phyloP scores from a whole-genome alignment of 2,797 vertebrate genomes.

The Sebastes matsubarae region DNA sequence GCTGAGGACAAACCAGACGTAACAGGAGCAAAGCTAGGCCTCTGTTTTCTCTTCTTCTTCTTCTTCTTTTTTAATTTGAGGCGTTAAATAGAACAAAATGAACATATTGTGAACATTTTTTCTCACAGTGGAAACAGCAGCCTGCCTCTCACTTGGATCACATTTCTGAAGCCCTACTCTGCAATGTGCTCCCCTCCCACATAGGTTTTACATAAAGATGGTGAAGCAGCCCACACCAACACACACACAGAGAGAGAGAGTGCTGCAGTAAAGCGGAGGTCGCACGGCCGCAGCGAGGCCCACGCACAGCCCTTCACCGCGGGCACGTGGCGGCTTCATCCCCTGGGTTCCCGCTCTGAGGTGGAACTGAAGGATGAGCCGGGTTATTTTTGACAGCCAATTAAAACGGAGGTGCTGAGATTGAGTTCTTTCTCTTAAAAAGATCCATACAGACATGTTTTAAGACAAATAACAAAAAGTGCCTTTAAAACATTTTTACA shows the following conservation, averaged over 20 bases:
- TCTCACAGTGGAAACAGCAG: not conserved
- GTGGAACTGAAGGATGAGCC: slow-evolving; percentile 40
- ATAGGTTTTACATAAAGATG: slow-evolving; percentile 77
- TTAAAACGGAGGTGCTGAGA: slow-evolving; percentile 45
- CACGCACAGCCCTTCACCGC: slow-evolving; percentile 52
- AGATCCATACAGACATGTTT: not conserved
- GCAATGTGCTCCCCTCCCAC: slow-evolving; percentile 71
- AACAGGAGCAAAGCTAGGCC: not conserved
- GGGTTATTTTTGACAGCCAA: slow-evolving; percentile 74
- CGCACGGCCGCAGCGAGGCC: slow-evolving; percentile 43
- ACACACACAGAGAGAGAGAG: not conserved
- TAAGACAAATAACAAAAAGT: not conserved
- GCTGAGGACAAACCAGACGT: not conserved
- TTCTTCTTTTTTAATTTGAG: not conserved
- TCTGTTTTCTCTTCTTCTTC: not conserved
- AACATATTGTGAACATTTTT: not conserved
- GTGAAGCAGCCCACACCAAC: slow-evolving; percentile 64
- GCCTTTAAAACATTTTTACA: not conserved
- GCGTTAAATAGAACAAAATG: not conserved
- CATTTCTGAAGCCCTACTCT: slow-evolving; percentile 46
- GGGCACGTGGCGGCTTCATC: slow-evolving; percentile 41
- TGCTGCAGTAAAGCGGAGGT: slow-evolving; percentile 45
- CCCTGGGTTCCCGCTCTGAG: slow-evolving; percentile 46
- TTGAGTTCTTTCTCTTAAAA: not conserved
- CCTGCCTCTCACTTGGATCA: slow-evolving; percentile 58